A percentile compares a stretch with the other conserved stretches of the same genome.
Evolutionary conservation across 2,888 invertebrate genomes (phyloP).

Genomic region (Eristalis intricaria): DNA sequence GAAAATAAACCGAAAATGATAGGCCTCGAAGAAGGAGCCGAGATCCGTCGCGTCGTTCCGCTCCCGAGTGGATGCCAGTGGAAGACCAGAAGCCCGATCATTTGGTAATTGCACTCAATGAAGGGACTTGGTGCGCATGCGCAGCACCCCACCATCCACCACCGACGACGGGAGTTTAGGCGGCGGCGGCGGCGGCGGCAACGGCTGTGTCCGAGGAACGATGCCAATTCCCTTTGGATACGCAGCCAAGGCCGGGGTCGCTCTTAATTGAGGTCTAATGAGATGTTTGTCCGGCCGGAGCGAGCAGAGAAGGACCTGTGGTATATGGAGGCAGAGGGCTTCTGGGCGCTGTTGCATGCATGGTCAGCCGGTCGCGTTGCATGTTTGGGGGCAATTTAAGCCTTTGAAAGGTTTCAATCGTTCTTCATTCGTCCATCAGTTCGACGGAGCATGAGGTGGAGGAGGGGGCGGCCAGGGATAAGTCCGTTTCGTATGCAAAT

Average conservation of each 20-base stretch:
- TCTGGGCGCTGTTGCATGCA: slow-evolving; percentile 24
- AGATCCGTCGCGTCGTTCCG: slow-evolving; percentile 41
- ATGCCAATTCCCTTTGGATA: slow-evolving; percentile 24
- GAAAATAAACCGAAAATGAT: slow-evolving; percentile 70
- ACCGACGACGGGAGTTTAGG: too few relatives aligned
- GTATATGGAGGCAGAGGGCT: slow-evolving; percentile 54
- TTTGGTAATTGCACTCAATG: slow-evolving; percentile 76
- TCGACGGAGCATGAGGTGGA: too few relatives aligned
- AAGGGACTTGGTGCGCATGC: slow-evolving; percentile 68
- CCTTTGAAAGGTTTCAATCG: slow-evolving; percentile 52
- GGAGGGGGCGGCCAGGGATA: background rate
- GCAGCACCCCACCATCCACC: background rate
- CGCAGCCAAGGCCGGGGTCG: slow-evolving; percentile 15
- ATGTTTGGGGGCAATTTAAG: slow-evolving; percentile 58
- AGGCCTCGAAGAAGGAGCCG: slow-evolving; percentile 31
- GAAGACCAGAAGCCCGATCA: slow-evolving; percentile 76
- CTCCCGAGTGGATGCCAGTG: slow-evolving; percentile 9
- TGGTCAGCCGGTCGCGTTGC: slow-evolving; percentile 27
- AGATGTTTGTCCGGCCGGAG: slow-evolving; percentile 52
- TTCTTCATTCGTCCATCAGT: background rate
- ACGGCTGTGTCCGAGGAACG: background rate
- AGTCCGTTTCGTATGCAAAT: slow-evolving; percentile 17
- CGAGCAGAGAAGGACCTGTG: slow-evolving; percentile 4
- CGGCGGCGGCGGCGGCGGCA: background rate
- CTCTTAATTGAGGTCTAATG: slow-evolving; percentile 71